Evolutionary conservation across 1,140 invertebrate genomes (phyloP), one percentile per base, ranked within the genome.

Genomic region (Rhizoglyphus robini): DNA sequence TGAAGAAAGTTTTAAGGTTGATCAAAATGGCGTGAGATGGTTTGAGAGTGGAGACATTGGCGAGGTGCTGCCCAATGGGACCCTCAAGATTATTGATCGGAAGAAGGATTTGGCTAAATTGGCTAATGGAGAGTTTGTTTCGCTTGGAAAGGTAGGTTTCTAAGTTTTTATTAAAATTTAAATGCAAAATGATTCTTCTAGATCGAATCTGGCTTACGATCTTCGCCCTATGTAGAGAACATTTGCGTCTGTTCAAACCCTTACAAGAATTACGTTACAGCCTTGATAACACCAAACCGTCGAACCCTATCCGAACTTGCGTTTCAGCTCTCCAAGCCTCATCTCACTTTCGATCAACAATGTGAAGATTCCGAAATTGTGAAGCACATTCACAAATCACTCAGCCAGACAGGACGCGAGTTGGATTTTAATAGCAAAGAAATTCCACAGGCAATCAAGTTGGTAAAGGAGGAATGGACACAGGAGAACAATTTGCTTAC

Each of bases 31-130:
- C 0, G 82, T 81, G 68, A 79, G 87, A 66, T 96, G 92, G 88
- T 98, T 99, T 77, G 86, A 85, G 70, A 93, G 90, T 54, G 96
- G 96, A 3, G 96, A 99, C 77, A 91, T 99, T 78, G 94, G 87
- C 5, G 90, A 96, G 80, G 78, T 96, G 67, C 86, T 94, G 48
- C 77, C 81, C 27, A 92, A 98, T 78, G 96, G 96, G 41, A 87
- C 85, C 71, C 83, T 99, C 46, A 90, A 89, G 80, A 96, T 99
- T 72, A 96, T 98, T 60, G 95, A 92, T 94, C 75, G 79, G 67
- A 68, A 62, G 47, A 69, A 70, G 77, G 94, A 98, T 79, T 81
- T 98, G 67, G 90, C 97, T 11, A 98, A 98, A 78, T 78, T 98
- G 8, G 91, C 96, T 78, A 85, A 89, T 31, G 95, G 95, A 54